phyloP scores from a whole-genome alignment of 30 jellyfish, hydroid and myxozoan genomes.

The Cassiopea andromeda region DNA sequence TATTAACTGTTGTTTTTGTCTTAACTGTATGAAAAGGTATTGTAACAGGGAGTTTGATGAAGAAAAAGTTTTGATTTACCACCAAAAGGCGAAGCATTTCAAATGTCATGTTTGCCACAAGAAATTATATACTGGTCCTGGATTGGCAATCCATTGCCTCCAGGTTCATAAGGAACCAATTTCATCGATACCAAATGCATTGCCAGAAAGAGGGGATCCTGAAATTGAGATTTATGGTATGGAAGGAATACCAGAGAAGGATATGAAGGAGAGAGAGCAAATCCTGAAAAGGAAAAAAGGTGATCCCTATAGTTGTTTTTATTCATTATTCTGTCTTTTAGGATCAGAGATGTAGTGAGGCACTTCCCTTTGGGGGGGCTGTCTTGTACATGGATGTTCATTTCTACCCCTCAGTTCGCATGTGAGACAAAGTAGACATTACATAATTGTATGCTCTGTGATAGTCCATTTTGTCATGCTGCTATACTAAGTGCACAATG shows the following conservation, averaged over 20 bases:
- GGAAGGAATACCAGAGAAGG: conserved; percentile 98
- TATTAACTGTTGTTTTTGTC: background rate
- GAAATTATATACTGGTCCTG: conserved; percentile 96
- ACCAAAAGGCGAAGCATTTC: conserved; percentile 98
- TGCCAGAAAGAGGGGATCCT: conserved; percentile 91
- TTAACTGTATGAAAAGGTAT: conserved; percentile 69
- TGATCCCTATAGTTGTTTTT: background rate
- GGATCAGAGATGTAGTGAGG: no score
- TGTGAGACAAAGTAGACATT: no score
- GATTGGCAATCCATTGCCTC: conserved; percentile 93
- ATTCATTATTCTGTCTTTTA: no score
- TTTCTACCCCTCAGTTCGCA: no score
- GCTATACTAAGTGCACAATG: no score
- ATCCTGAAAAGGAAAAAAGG: conserved; percentile 74
- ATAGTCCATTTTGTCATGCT: no score
- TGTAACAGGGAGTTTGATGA: conserved; percentile 99
- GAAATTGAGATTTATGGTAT: conserved; percentile 97
- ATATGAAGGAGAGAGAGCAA: conserved; percentile 91
- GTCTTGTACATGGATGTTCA: no score
- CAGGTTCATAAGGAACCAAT: conserved; percentile 98
- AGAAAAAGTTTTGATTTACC: conserved; percentile 92
- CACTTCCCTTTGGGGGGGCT: no score
- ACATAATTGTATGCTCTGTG: no score
- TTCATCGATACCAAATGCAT: conserved; percentile 90
- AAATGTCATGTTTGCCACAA: conserved; percentile 97